Base-by-base conservation (phyloP, 2,113 vertebrate genomes). In the Amia ocellicauda region DNA sequence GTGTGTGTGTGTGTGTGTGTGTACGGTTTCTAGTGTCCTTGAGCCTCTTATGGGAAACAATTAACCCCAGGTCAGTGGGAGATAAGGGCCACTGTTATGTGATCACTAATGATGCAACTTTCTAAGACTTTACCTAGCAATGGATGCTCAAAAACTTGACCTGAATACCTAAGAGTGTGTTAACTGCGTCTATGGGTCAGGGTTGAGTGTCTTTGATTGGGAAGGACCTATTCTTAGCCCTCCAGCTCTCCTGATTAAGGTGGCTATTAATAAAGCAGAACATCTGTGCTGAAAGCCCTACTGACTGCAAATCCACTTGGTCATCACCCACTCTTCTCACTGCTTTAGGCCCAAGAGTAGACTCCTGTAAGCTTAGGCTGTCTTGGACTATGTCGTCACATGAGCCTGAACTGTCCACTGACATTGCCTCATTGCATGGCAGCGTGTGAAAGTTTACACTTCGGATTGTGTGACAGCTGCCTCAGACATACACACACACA, bases 181-280 rank as follows among this genome's bases (percentile, higher is more conserved):
- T 26, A 50, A 55, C n/a, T 60, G 22, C 64, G 27, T 42, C 52
- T 49, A 51, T 49, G 47, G 53, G 45, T 58, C 70, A 66, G 16
- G 17, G 19, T 16, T 13, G 26, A 47, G 41, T 61, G 29, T 19
- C 27, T 55, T 29, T 62, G 43, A 41, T 60, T 31, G 50, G 47
- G 53, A 50, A 53, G n/a, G n/a, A 17, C 13, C 50, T 71, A 63
- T 74, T 51, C 62, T 68, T 68, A 74, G 69, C 43, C 20, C n/a
- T n/a, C 58, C 50, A 58, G 56, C 43, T 26, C 58, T 51, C 42
- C 59, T 14, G 63, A 58, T 58, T 65, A 60, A 26, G 28, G 51
- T 31, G 26, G 56, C 58, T 45, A 52, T 62, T 59, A 50, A 66
- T 68, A 36, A 43, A 23, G 36, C 64, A 55, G 14, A 20, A 28